Percentiles rank a stretch among this genome's conserved stretches.
phyloP scores from a whole-genome alignment of 2,797 vertebrate species.

The Hypotaenidia philippensis region DNA sequence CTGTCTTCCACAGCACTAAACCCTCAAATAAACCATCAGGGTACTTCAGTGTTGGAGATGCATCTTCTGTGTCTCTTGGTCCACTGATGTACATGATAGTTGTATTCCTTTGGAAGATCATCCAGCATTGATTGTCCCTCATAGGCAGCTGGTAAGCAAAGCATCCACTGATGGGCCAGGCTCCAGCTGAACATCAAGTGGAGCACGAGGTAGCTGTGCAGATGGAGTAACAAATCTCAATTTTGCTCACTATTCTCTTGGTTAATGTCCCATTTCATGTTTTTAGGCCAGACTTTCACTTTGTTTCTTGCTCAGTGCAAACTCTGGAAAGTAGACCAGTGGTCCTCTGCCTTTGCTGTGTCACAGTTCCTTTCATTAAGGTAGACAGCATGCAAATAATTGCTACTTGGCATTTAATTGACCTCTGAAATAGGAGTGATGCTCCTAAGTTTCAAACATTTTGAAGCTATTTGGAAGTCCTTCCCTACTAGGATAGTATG shows the following conservation, averaged over 20 bases:
- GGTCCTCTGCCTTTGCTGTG: constrained; percentile 84
- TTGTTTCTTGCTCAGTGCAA: neutral
- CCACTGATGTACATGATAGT: neutral
- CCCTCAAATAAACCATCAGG: neutral
- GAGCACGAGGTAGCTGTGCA: neutral
- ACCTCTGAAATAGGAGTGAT: constrained; percentile 85
- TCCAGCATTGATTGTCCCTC: neutral
- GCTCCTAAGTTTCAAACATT: constrained; percentile 78
- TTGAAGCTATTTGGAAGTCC: constrained; percentile 80
- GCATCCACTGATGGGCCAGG: neutral
- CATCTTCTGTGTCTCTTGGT: neutral
- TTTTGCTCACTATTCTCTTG: neutral
- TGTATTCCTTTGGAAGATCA: neutral
- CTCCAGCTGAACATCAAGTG: neutral
- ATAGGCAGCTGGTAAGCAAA: neutral
- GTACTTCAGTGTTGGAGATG: neutral
- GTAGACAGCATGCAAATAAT: constrained; percentile 84
- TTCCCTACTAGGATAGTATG: constrained; percentile 81
- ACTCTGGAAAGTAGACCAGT: constrained; percentile 28
- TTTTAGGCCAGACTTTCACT: neutral
- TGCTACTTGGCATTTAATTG: constrained; percentile 86
- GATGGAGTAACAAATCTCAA: neutral
- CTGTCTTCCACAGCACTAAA: neutral
- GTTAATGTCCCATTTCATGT: neutral
- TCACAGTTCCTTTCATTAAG: constrained; percentile 83